A percentile compares a stretch with the other conserved stretches of the same genome.
These are phyloP conservation scores for Amiota minor DNA, from an alignment of 2,888 invertebrate species.

Conservation along the genomic window DNA sequence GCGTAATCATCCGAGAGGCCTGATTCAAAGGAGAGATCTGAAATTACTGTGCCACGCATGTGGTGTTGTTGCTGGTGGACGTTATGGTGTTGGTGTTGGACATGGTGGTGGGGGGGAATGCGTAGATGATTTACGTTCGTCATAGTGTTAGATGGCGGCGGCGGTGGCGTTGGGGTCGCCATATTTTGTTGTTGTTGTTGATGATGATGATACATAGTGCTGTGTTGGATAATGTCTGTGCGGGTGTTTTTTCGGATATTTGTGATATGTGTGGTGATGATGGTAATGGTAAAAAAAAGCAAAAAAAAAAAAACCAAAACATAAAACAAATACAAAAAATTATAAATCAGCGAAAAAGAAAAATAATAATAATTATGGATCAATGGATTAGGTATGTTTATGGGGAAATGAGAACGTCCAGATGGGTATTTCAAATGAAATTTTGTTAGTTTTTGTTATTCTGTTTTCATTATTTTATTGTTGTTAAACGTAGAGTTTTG, in stretches of 20 bases:
- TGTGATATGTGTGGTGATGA: neutral
- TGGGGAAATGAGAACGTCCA: slow-evolving; percentile 43
- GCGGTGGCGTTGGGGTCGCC: neutral
- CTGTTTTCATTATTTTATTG: slow-evolving; percentile 7
- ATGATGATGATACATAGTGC: slow-evolving; percentile 33
- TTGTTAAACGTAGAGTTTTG: slow-evolving; percentile 27
- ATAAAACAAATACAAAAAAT: neutral
- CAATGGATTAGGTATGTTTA: slow-evolving; percentile 37
- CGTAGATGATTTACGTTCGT: slow-evolving; percentile 23
- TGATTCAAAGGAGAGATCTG: slow-evolving; percentile 93
- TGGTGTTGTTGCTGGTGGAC: slow-evolving; percentile 45
- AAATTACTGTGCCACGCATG: slow-evolving; percentile 75
- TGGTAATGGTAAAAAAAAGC: slow-evolving; percentile 29
- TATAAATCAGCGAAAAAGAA: neutral
- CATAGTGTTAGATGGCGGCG: neutral
- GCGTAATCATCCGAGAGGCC: slow-evolving; percentile 97
- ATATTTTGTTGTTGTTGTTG: neutral
- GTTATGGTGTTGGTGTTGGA: slow-evolving; percentile 54
- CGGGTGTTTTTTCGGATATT: slow-evolving; percentile 22
- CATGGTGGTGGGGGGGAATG: slow-evolving; percentile 38
- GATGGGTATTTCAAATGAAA: slow-evolving; percentile 33
- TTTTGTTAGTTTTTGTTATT: slow-evolving; percentile 35
- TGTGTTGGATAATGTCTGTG: slow-evolving; percentile 36
- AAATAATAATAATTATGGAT: too few relatives aligned
- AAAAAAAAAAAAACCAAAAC: neutral